These are phyloP conservation scores for Echinops telfairi DNA, from an alignment of 2,113 vertebrate species.

Conservation along the genomic window DNA sequence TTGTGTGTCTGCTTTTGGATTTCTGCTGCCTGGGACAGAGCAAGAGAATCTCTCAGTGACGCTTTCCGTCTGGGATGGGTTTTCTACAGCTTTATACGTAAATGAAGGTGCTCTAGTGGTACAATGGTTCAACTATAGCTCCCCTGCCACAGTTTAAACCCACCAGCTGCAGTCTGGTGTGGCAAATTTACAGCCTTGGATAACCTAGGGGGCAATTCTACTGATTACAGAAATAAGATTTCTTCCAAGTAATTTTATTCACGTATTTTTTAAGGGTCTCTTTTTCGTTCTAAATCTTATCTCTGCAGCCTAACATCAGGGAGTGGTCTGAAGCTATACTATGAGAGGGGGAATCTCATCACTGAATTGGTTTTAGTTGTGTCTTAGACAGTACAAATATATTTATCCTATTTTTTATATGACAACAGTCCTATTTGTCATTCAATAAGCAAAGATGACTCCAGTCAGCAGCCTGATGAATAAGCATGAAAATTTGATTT, in stretches of 20 bases:
- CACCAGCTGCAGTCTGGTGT: background rate
- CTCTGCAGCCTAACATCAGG: slow-evolving; percentile 44
- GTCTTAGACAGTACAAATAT: slow-evolving; percentile 41
- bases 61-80: slow-evolving; percentile 22
- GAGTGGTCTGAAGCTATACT: slow-evolving; percentile 26
- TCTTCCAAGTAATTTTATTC: slow-evolving; percentile 54
- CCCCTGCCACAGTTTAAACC: background rate
- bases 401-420: slow-evolving; percentile 70
- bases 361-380: slow-evolving; percentile 56
- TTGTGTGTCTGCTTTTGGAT: background rate
- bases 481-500: slow-evolving; percentile 76
- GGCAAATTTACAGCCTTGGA: background rate
- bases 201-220: background rate
- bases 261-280: background rate
- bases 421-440: slow-evolving; percentile 65
- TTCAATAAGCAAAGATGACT: slow-evolving; percentile 71
- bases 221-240: background rate
- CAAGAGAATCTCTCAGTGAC: slow-evolving; percentile 7
- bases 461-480: slow-evolving; percentile 76
- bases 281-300: slow-evolving; percentile 28
- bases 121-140: background rate
- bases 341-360: slow-evolving; percentile 51
- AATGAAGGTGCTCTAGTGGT: background rate
- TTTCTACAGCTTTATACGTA: background rate
- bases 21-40: background rate